phyloP scores from a whole-genome alignment of 2,888 invertebrate species.

The Bembecia ichneumoniformis region DNA sequence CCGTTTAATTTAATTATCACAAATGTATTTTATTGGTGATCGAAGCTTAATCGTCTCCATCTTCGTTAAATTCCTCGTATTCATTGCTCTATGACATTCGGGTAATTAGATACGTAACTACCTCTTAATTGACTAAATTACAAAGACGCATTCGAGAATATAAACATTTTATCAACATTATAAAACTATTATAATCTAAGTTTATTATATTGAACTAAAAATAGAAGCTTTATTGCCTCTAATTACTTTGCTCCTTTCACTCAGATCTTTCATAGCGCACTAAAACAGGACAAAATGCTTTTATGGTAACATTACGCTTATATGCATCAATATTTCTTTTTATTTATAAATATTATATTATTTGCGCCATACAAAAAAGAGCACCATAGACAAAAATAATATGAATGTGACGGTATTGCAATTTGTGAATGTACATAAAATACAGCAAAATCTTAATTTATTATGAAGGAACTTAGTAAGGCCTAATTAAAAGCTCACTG shows the following conservation, averaged over 20 bases:
- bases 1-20: slow-evolving; percentile 24
- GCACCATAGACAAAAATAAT: too few species aligned
- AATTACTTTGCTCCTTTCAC: slow-evolving; percentile 21
- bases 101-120: background rate
- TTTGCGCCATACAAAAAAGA: too few species aligned
- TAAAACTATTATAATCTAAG: background rate
- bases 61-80: background rate
- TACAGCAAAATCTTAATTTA: too few species aligned
- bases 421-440: too few species aligned
- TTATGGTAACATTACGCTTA: too few species aligned
- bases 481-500: too few species aligned
- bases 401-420: too few species aligned
- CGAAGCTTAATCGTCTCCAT: background rate
- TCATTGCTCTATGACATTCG: background rate
- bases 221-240: slow-evolving; percentile 40
- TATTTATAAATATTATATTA: too few species aligned
- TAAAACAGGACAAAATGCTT: too few species aligned
- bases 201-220: slow-evolving; percentile 10
- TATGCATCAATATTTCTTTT: too few species aligned
- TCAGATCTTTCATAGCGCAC: slow-evolving; percentile 33
- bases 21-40: slow-evolving; percentile 2
- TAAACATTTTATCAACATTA: background rate
- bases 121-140: slow-evolving; percentile 11
- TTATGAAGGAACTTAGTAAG: too few species aligned
- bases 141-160: slow-evolving; percentile 6